Evolutionary conservation across 2,797 vertebrate genomes (phyloP), one percentile per base, ranked within the genome.

Genomic region (Poeciliopsis gracilis): DNA sequence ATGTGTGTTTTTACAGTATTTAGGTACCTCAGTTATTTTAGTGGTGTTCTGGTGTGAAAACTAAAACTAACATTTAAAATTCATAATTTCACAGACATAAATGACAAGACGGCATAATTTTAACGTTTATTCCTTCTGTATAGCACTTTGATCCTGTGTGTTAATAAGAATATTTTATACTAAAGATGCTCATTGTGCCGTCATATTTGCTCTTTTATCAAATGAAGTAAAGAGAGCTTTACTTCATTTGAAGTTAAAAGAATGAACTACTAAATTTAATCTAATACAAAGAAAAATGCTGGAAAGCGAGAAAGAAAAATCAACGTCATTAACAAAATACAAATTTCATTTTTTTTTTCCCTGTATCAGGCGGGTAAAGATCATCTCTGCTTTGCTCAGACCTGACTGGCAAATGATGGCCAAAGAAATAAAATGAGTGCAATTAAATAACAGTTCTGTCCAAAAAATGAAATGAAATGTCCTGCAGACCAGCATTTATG

Each of bases 331-430:
- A n/a, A 43, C 5, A 43, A 11, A 43, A 13, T 11, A 45, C 20
- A 71, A 15, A 15, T 5, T 51, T 9, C 12, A 3, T 30, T 23
- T 49, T 9, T 23, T 51, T 53, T 72, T 49, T 33, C 23, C 46
- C 72, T n/a, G 46, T 5, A 20, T 13, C 45, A 25, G 43, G 57
- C 2, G 1, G 28, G 57, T 59, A 13, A 59, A 59, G n/a, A 73
- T 41, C 45, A 84, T 66, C 41, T 55, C 13, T 74, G 57, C 55
- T 76, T 67, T 73, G 69, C 49, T 61, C 28, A 61, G 57, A 69
- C 45, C 59, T 67, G 53, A 57, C 78, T 78, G 55, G 77, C 72
- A 73, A 73, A 78, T 72, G 57, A 82, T 77, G 53, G 75, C 73
- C 71, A 73, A 78, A 77, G 69, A 71, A 80, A 84, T 45, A 69